Evolutionary conservation across 2,113 vertebrate genomes (phyloP), one percentile per base, ranked within the genome.

Genomic region (Scortum barcoo): DNA sequence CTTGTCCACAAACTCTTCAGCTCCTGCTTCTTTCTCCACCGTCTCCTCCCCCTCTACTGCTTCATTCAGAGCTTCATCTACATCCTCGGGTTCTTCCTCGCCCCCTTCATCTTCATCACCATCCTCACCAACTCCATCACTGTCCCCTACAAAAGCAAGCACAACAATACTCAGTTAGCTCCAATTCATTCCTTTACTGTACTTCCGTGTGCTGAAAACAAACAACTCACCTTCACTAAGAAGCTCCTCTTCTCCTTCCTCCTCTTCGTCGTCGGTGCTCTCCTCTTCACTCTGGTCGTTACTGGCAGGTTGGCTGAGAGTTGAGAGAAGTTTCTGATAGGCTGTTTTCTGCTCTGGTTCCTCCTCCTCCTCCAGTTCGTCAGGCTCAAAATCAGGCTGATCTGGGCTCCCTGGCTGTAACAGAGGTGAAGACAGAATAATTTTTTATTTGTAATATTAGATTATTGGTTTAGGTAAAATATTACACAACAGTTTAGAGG

Each of bases 251-350:
- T 90, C 94, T 7, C 91, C 93, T 0, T 89, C 82, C 20, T 22
- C 82, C 20, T 22, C 93, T 46, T 83, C 89, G 33, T 93, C 94
- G 51, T 94, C 95, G 0, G 83, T 91, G 69, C 89, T 95, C 11
- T 90, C 90, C 14, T 69, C 95, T 2, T 94, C 94, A 1, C 95
- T 95, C 2, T 93, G 92, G 4, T 93, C 93, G 0, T 96, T 91
- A 53, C 93, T 81, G 3, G 93, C 87, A 0, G 87, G 81, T 57
- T 89, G 90, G 80, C 91, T 96, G 51, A 99, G 91, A 0, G 96
- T 97, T 70, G 96, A 96, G n/a, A 99, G 95, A n/a, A 99, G 95
- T 58, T 94, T 96, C 77, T 97, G 96, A 85, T 99, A 99, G 2
- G 96, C 96, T 28, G 96, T 96, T 66, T 94, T 72, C 6, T 95